Percentiles rank a stretch among this genome's conserved stretches.
Conservation (phyloP, 1,140 invertebrate species). For the Caenorhabditis brenneri region DNA sequence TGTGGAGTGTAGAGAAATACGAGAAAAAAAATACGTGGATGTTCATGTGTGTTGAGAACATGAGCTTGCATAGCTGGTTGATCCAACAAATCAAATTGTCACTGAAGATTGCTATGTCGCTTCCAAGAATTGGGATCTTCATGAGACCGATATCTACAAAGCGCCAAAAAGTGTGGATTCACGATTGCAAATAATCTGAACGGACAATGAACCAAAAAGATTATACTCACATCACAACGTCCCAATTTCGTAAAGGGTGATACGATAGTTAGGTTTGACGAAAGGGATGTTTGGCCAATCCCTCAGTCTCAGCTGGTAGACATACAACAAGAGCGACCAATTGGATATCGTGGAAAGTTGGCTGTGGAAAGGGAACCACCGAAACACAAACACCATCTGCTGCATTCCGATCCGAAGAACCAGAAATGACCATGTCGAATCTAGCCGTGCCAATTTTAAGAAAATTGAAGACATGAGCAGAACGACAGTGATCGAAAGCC, state of each 20-base stretch:
- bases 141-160: conserved; percentile 72
- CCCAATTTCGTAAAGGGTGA: conserved; percentile 91
- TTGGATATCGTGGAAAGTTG: conserved; percentile 84
- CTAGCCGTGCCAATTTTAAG: conserved; percentile 40
- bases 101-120: conserved; percentile 69
- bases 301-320: conserved; percentile 92
- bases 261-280: conserved; percentile 91
- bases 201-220: conserved; percentile 83
- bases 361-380: conserved; percentile 80
- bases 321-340: conserved; percentile 89
- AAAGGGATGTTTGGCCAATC: conserved; percentile 83
- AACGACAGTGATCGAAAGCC: conserved; percentile 9
- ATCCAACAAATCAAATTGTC: conserved; percentile 85
- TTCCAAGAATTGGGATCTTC: conserved; percentile 50
- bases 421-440: conserved; percentile 47
- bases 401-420: conserved; percentile 68
- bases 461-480: conserved; percentile 62
- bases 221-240: conserved; percentile 88
- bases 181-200: conserved; percentile 89
- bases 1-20: too few relatives aligned
- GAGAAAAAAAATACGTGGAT: too few relatives aligned
- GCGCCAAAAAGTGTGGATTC: conserved; percentile 81
- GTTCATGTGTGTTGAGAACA: conserved; percentile 94
- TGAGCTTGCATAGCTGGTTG: conserved; percentile 88
- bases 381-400: conserved; percentile 68